phyloP scores from a whole-genome alignment of 92 coral and sea anemone species.

The Pocillopora meandrina region DNA sequence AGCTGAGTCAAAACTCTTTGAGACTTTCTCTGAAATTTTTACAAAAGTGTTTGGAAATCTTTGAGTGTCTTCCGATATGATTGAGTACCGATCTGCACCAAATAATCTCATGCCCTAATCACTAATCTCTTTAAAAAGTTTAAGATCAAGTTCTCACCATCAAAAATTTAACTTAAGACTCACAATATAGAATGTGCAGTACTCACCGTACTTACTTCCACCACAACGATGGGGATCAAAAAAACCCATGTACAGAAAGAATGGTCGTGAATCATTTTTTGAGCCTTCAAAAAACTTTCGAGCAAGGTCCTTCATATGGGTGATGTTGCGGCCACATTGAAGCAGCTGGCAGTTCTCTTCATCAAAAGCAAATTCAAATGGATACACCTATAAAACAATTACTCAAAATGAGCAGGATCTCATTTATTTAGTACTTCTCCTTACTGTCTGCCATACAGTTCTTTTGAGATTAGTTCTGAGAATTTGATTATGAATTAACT shows the following conservation, averaged over 20 bases:
- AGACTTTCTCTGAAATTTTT: too few relatives aligned
- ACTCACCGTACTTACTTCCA: slow-evolving; percentile 70
- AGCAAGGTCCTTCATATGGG: slow-evolving; percentile 83
- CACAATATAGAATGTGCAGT: too few relatives aligned
- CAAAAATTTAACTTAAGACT: too few relatives aligned
- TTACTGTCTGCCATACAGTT: not conserved
- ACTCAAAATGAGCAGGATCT: not conserved
- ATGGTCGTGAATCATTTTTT: slow-evolving; percentile 76
- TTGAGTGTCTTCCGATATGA: too few relatives aligned
- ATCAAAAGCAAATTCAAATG: slow-evolving; percentile 88
- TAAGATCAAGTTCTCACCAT: too few relatives aligned
- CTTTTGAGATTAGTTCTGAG: too few relatives aligned
- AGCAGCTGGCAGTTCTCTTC: slow-evolving; percentile 69
- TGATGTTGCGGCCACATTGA: slow-evolving; percentile 91
- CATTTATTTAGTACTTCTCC: not conserved
- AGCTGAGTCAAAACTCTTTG: too few relatives aligned
- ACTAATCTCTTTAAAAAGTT: too few relatives aligned
- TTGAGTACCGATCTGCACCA: too few relatives aligned
- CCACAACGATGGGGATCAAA: slow-evolving; percentile 93
- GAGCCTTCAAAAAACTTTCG: slow-evolving; percentile 76
- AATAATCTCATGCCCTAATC: too few relatives aligned
- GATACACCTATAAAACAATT: slow-evolving; percentile 68
- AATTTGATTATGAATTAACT: too few relatives aligned
- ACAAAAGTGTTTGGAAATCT: too few relatives aligned
- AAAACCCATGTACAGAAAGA: slow-evolving; percentile 86